phyloP scores from a whole-genome alignment of 2,113 vertebrate species.

The Myotis davidii region DNA sequence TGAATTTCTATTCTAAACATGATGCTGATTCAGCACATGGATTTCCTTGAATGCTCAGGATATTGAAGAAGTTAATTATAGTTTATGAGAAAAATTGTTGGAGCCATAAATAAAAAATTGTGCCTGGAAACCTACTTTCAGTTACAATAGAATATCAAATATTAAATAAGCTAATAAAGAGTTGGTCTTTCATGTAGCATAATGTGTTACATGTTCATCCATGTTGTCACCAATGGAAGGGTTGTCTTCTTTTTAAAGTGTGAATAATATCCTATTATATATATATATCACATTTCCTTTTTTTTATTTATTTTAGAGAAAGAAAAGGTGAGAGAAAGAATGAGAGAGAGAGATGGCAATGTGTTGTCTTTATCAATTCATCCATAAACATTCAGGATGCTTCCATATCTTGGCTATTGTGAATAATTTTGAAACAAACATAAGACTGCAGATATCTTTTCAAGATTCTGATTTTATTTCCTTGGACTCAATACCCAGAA shows the following conservation, averaged over 20 bases:
- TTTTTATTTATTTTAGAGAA: not conserved
- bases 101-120: not conserved
- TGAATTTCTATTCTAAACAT: not conserved
- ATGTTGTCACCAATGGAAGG: not conserved
- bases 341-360: not conserved
- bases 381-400: not conserved
- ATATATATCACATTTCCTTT: not conserved
- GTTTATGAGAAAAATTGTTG: not conserved
- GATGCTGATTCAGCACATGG: not conserved
- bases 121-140: not conserved
- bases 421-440: not conserved
- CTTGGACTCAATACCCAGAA: not conserved
- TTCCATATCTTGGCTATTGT: not conserved
- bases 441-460: not conserved
- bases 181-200: not conserved
- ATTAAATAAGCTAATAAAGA: not conserved
- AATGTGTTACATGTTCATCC: not conserved
- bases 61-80: not conserved
- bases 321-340: not conserved
- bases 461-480: not conserved
- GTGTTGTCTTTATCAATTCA: not conserved
- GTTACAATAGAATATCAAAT: not conserved
- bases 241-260: not conserved
- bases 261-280: not conserved
- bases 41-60: not conserved